Conservation (phyloP, 2,888 invertebrate genomes). For the Heteropelma amictum region DNA sequence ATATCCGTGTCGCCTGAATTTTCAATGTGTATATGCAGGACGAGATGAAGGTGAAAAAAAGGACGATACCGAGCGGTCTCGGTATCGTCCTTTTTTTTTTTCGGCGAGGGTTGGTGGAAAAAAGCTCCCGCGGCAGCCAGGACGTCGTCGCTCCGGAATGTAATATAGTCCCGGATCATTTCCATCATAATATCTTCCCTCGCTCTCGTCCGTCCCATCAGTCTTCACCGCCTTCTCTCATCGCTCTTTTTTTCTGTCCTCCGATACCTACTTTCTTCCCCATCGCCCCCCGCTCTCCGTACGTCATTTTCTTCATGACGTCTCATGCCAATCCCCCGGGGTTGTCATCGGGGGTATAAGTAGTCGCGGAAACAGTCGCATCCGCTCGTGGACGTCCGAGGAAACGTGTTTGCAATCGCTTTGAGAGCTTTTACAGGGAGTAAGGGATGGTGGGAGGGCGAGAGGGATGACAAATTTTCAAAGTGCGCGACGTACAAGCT, state of each 20-base stretch:
- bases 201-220: not conserved
- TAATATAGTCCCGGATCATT: conserved; percentile 38
- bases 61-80: not conserved
- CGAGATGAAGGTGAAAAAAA: not conserved
- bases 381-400: too few relatives aligned
- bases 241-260: not conserved
- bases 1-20: too few relatives aligned
- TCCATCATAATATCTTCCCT: too few relatives aligned
- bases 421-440: too few relatives aligned
- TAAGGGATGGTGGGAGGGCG: too few relatives aligned
- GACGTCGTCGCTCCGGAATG: not conserved
- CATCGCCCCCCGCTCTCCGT: not conserved
- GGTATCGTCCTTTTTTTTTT: too few relatives aligned
- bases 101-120: not conserved
- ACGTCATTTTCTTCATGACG: not conserved
- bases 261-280: not conserved
- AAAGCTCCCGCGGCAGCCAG: not conserved
- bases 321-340: not conserved
- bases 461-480: too few relatives aligned
- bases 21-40: too few relatives aligned
- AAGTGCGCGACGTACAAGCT: too few relatives aligned
- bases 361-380: too few relatives aligned
- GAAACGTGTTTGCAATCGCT: too few relatives aligned
- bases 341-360: too few relatives aligned
- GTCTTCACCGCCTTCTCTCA: not conserved